These are phyloP conservation scores for Aporophyla nigra DNA, from an alignment of 2,888 invertebrate species.

Conservation along the genomic window DNA sequence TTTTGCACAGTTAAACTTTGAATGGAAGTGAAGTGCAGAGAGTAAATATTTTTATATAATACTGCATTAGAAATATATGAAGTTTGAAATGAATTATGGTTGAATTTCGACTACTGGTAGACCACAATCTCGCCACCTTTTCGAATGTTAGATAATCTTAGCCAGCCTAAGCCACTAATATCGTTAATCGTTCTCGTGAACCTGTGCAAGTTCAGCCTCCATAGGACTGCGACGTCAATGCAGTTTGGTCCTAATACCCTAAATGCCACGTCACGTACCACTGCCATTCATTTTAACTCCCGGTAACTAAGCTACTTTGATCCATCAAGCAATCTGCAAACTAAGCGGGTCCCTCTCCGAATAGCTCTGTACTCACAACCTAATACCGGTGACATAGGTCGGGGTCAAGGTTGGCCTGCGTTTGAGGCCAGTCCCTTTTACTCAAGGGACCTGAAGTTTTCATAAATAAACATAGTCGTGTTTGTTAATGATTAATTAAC, in stretches of 20 bases:
- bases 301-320: not conserved
- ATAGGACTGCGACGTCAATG: not conserved
- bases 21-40: too few species aligned
- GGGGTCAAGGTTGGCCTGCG: constrained; percentile 39
- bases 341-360: constrained; percentile 8
- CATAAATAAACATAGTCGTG: constrained; percentile 6
- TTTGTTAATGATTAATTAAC: not conserved
- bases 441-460: constrained; percentile 7
- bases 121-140: too few species aligned
- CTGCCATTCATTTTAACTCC: constrained; percentile 14
- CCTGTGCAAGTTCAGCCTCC: too few species aligned
- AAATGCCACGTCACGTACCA: not conserved
- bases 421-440: constrained; percentile 19
- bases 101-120: too few species aligned
- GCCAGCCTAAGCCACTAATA: not conserved
- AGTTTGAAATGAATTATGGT: too few species aligned
- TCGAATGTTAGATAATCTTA: not conserved
- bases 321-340: constrained; percentile 35
- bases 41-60: too few species aligned
- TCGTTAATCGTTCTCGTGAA: not conserved
- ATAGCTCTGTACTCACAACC: constrained; percentile 45
- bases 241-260: constrained; percentile 2
- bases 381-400: constrained; percentile 29
- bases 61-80: too few species aligned
- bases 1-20: too few species aligned